Conservation (phyloP, 2,113 vertebrate genomes). For the Rousettus leschenaultii region DNA sequence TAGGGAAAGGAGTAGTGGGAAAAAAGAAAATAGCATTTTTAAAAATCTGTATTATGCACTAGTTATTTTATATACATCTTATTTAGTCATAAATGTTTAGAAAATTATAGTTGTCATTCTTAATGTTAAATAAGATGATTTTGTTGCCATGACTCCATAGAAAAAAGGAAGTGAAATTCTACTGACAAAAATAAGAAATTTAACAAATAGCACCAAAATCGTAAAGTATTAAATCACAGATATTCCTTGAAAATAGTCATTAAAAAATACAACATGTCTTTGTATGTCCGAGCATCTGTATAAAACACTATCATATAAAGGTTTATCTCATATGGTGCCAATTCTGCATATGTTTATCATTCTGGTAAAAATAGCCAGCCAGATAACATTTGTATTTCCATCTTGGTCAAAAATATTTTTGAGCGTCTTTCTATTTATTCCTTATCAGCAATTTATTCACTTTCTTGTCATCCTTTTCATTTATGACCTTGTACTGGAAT, state of each 20-base stretch:
- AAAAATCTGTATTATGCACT: background rate
- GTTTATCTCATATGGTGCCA: background rate
- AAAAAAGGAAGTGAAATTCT: background rate
- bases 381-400: background rate
- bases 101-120: background rate
- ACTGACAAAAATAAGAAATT: background rate
- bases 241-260: background rate
- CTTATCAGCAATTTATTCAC: background rate
- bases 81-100: background rate
- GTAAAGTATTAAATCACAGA: background rate
- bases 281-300: background rate
- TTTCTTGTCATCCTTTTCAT: background rate
- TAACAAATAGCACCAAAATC: background rate
- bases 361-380: background rate
- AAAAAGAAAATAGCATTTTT: background rate
- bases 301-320: background rate
- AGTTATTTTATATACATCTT: background rate
- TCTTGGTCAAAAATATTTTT: background rate
- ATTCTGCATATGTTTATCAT: background rate
- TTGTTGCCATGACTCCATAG: background rate
- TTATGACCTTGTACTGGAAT: background rate
- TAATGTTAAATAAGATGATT: background rate
- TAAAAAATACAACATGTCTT: background rate
- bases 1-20: background rate
- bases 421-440: background rate